Evolutionary conservation across 1,140 invertebrate genomes (phyloP), one percentile per base, ranked within the genome.

Genomic region (Drosophila ficusphila): DNA sequence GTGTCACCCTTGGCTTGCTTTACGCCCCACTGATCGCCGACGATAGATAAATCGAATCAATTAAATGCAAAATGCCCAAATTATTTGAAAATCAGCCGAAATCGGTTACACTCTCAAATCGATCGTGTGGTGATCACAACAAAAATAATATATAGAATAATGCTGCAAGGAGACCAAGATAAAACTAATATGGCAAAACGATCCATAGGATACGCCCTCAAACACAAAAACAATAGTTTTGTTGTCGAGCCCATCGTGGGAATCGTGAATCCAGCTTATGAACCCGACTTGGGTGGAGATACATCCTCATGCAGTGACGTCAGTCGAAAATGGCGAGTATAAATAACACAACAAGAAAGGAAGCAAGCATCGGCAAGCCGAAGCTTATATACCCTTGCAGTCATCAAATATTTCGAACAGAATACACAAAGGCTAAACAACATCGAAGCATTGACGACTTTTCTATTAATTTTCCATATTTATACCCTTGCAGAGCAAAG

Each of bases 201-300:
- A 16, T 41, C 60, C 0, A 8, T 58, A 11, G 82, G 68, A 14
- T 86, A 52, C 47, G 77, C 44, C 38, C 60, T 86, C 0, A 86
- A 88, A 12, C 82, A 73, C 12, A 48, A 46, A 42, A 72, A 88
- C 31, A 53, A 70, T 18, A 79, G 57, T 21, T 86, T 86, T 39
- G 64, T 86, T 23, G 73, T 86, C 16, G 82, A 86, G 39, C 56
- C 57, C 14, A 88, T 88, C 18, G 82, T 54, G 8, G 81, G 81
- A 11, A 86, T 86, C n/a, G 38, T 52, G 11, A 86, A 86, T 81
- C 81, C 81, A 12, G 81, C 81, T 44, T 86, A 86, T 14, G 81
- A 88, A 19, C 82, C 81, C 14, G 82, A 86, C 41, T 36, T 75
- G 16, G 52, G 31, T 31, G 73, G 82, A 11, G 82, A 86, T 75